Conservation (phyloP, 2,797 vertebrate species). For the Phaenicophaeus curvirostris region DNA sequence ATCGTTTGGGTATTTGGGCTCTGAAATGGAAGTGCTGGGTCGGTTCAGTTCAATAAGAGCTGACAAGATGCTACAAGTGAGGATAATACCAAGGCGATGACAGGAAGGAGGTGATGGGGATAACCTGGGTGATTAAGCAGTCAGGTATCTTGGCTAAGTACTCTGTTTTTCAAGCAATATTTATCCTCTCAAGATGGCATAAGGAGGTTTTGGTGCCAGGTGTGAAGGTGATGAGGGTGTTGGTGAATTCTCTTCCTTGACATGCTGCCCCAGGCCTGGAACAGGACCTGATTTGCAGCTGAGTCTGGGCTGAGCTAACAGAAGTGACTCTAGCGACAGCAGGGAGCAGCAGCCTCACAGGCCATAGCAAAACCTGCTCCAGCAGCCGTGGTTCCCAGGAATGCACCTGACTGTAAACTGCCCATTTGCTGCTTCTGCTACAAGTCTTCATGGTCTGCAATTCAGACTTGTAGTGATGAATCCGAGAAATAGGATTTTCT, state of each 20-base stretch:
- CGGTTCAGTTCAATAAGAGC: not conserved
- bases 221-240: not conserved
- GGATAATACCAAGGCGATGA: not conserved
- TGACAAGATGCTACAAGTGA: not conserved
- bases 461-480: rapidly evolving
- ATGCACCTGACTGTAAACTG: no score
- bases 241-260: not conserved
- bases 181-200: not conserved
- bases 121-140: not conserved
- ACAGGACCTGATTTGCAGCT: rapidly evolving
- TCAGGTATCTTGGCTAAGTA: not conserved
- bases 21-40: not conserved
- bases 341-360: not conserved
- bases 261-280: no score
- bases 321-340: not conserved
- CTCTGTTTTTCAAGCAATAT: not conserved
- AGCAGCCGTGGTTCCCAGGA: rapidly evolving
- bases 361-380: rapidly evolving
- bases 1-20: not conserved
- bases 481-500: not conserved
- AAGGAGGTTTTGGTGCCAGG: not conserved
- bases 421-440: not conserved
- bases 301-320: not conserved
- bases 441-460: rapidly evolving
- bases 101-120: not conserved